Conservation (phyloP, 2,113 vertebrate species). For the Desmodus rotundus region DNA sequence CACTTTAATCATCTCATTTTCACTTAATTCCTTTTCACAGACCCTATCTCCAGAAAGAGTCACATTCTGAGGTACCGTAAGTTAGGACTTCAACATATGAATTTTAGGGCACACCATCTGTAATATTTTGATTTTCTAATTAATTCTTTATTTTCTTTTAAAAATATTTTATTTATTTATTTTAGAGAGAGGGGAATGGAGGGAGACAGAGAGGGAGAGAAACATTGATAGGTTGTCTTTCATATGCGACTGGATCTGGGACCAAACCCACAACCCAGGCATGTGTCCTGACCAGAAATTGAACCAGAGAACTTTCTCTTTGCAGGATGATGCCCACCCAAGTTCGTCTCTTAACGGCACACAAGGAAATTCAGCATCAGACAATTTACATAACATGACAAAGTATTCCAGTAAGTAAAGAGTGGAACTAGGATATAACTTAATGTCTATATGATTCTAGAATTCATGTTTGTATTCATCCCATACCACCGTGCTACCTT, state of each 20-base stretch:
- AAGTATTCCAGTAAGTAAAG: background rate
- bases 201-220: too few relatives aligned
- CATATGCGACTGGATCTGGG: too few relatives aligned
- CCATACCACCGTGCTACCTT: background rate
- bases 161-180: background rate
- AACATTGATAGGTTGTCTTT: too few relatives aligned
- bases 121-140: background rate
- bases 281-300: too few relatives aligned
- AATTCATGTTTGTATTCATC: background rate
- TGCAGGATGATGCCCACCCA: too few relatives aligned
- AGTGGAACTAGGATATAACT: background rate
- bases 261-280: too few relatives aligned
- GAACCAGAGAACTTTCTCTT: too few relatives aligned
- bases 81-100: background rate
- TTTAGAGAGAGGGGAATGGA: background rate
- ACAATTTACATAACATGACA: background rate
- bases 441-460: background rate
- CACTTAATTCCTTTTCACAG: background rate
- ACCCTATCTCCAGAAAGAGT: background rate
- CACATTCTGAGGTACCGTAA: background rate
- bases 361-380: background rate
- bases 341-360: background rate
- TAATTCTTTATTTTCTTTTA: conserved; percentile 2
- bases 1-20: background rate
- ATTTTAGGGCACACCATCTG: background rate